Conservation (phyloP, 2,113 vertebrate species). For the Suncus etruscus region DNA sequence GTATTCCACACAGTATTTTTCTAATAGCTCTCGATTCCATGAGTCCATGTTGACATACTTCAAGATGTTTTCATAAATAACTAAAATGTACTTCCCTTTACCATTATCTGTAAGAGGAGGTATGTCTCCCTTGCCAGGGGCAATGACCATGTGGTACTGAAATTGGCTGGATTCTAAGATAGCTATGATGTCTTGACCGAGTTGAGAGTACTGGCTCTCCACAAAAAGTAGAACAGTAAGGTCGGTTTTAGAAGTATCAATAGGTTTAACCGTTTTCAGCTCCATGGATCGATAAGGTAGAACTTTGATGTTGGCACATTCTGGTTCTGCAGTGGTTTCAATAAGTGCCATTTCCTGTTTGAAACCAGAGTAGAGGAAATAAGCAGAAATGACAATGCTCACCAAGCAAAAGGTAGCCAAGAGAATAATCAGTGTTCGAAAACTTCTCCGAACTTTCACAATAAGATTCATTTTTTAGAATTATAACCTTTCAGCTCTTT, state of each 20-base stretch:
- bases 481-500: constrained; percentile 15
- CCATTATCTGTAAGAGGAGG: constrained; percentile 95
- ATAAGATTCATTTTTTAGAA: constrained; percentile 92
- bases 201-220: constrained; percentile 98
- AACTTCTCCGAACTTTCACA: constrained; percentile 93
- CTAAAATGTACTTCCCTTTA: constrained; percentile 93
- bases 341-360: constrained; percentile 93
- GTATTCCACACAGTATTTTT: constrained; percentile 98
- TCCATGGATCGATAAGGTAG: constrained; percentile 91
- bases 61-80: constrained; percentile 97
- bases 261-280: constrained; percentile 91
- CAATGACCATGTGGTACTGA: constrained; percentile 95
- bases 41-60: constrained; percentile 96
- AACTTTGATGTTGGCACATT: constrained; percentile 90
- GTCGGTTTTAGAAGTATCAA: constrained; percentile 92
- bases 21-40: constrained; percentile 96
- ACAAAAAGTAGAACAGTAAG: constrained; percentile 94
- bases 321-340: constrained; percentile 89
- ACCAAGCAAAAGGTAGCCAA: constrained; percentile 94
- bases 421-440: constrained; percentile 93
- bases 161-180: constrained; percentile 97
- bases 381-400: constrained; percentile 95
- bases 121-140: constrained; percentile 96
- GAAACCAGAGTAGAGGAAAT: constrained; percentile 95
- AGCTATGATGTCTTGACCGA: constrained; percentile 97